Conservation (phyloP, 2,888 invertebrate species). For the Polietes domitor region DNA sequence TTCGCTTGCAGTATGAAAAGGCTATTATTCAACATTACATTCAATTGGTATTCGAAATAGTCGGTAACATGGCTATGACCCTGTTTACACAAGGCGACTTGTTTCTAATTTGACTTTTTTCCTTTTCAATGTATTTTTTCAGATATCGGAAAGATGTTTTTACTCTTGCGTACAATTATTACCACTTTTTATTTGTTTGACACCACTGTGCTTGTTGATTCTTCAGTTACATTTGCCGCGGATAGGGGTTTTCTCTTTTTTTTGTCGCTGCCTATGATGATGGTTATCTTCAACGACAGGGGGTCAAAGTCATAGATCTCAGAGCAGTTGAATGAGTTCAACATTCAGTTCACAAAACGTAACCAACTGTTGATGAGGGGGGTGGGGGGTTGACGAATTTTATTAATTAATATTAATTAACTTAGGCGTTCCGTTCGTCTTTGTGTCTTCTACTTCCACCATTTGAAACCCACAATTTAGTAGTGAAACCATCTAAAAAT, state of each 20-base stretch:
- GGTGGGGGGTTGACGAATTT: not conserved
- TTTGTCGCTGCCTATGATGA: not conserved
- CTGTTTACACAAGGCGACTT: too few species aligned
- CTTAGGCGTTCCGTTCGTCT: not conserved
- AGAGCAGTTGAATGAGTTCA: not conserved
- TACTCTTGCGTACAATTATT: too few species aligned
- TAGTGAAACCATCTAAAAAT: not conserved
- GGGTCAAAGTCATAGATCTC: not conserved
- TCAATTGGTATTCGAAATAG: too few species aligned
- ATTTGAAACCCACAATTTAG: not conserved
- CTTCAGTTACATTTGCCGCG: not conserved
- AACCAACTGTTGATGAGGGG: too few species aligned
- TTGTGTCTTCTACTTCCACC: too few species aligned
- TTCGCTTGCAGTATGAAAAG: too few species aligned
- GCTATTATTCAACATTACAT: too few species aligned
- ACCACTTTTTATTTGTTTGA: too few species aligned
- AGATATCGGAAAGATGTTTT: too few species aligned
- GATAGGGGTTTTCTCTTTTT: not conserved
- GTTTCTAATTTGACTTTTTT: too few species aligned
- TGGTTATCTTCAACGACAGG: not conserved
- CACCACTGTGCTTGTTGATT: not conserved
- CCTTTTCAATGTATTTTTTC: too few species aligned
- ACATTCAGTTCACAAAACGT: not conserved
- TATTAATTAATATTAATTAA: slow-evolving; percentile 27
- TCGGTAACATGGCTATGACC: too few species aligned